Evolutionary conservation across 2,888 invertebrate species (phyloP), one percentile per base, ranked within the genome.

Genomic region (Caenorhabditis virilis): DNA sequence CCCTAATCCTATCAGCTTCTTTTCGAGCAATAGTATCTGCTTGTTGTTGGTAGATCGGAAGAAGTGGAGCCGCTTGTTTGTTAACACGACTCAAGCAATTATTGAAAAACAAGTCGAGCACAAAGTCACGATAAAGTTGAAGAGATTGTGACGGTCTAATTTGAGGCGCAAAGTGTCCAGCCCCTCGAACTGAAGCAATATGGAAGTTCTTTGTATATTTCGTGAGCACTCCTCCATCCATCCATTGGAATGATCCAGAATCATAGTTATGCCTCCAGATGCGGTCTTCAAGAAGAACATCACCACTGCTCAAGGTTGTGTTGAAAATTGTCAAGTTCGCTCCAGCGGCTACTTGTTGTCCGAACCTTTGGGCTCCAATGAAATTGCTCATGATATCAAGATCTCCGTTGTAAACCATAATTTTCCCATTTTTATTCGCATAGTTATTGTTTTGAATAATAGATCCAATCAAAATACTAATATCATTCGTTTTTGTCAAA

Each of bases 391-490:
- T 55, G 4, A 61, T 33, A 41, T 78, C 77, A 5, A 65, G 39
- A 50, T 78, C 78, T 25, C 78, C 78, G 46, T 78, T 78, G 64
- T 71, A 72, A 30, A 78, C 46, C 43, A 77, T 46, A 9, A 77
- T 55, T 51, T 61, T 67, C 35, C 46, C 45, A 13, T 38, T 27
- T 2, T 64, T 61, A 2, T 38, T 13, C 0, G 33, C 36, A 42
- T 65, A 71, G 33, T 50, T 59, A 15, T 46, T 46, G 18, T 60
- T 55, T 1, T 58, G 59, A 16, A 71, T 36, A 35, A 71, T 52
- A 1, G 56, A 54, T 11, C 62, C 36, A n/a, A 68, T 36, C 2
- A 25, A 27, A 0, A 49, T n/a, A 23, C 45, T 41, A n/a, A 71
- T 30, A 23, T 65, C 67, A 22, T 9, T 59, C 0, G 71, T 56